These are phyloP conservation scores for Thalassaphorura encarpata DNA, from an alignment of 1,140 invertebrate species.

Conservation along the genomic window DNA sequence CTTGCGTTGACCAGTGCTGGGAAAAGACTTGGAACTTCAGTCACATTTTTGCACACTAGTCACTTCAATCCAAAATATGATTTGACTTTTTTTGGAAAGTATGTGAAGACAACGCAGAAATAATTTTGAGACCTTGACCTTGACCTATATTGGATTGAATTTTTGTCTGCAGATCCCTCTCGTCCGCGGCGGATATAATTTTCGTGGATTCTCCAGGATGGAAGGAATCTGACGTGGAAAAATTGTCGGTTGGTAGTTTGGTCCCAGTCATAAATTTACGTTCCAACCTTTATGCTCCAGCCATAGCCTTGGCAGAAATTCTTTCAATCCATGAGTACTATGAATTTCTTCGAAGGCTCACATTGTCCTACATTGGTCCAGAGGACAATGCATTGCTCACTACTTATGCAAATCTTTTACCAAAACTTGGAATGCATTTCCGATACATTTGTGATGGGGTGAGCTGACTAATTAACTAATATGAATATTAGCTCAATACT, in stretches of 20 bases:
- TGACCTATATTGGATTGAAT: background rate
- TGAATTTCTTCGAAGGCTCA: conserved; percentile 15
- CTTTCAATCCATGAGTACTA: conserved; percentile 23
- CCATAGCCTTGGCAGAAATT: conserved; percentile 9
- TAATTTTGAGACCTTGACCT: background rate
- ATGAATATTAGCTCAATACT: background rate
- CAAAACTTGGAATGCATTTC: conserved; percentile 23
- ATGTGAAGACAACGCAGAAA: background rate
- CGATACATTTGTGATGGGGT: conserved; percentile 11
- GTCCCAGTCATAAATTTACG: conserved; percentile 13
- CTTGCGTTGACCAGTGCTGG: background rate
- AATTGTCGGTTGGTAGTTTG: conserved; percentile 4
- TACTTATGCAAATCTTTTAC: conserved; percentile 14
- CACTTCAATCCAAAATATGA: background rate
- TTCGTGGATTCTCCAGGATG: conserved; percentile 12
- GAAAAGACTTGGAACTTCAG: background rate
- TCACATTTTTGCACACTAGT: background rate
- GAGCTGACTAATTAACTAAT: conserved; percentile 3
- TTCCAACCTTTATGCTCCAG: conserved; percentile 7
- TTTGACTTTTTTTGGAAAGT: conserved; percentile 9
- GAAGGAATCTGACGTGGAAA: background rate
- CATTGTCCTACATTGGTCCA: conserved; percentile 11
- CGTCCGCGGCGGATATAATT: conserved; percentile 10
- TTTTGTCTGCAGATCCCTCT: conserved; percentile 4
- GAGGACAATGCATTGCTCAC: conserved; percentile 9